Evolutionary conservation across 2,888 invertebrate genomes (phyloP), one percentile per base, ranked within the genome.

Genomic region (Agrotis exclamationis): DNA sequence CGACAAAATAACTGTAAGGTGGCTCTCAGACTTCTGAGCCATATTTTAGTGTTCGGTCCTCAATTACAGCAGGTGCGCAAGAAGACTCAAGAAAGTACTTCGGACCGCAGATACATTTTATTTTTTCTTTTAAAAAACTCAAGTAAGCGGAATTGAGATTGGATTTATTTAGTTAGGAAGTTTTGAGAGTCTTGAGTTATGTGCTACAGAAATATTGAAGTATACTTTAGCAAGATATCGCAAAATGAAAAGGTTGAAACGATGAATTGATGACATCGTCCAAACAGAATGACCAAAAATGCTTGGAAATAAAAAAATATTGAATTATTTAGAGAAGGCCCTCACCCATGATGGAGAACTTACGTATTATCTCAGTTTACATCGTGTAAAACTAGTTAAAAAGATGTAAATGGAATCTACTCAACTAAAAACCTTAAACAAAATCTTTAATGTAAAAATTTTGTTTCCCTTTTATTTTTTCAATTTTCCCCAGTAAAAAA

Each of bases 11-110:
- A 71, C 76, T 81, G 80, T 76, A 77, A 76, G 81, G 87, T 84
- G 79, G 68, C 70, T 79, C 85, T 86, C 63, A 74, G 60, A 79
- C 65, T 60, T 70, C 65, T 79, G 73, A 71, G 80, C 67, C 80
- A 80, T 84, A 86, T 83, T 88, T 86, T 82, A 84, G 80, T 79
- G 74, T 76, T 76, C 78, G 75, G 69, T 82, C 80, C 76, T 87
- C 84, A 86, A 85, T 85, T 85, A 86, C 74, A 83, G 79, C 83
- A 86, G 83, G 85, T 86, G 85, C 76, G 83, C 66, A 69, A 84
- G 74, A 70, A 65, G 63, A 74, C 67, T 63, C 63, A 65, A 80
- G 77, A 82, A 74, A 79, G 70, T 80, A 75, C 82, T 79, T 59
- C 47, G 45, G 53, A 59, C 66, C 66, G 48, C 47, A 67, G 68